Base-by-base conservation (phyloP, 2,888 invertebrate species). In the Vanessa cardui region DNA sequence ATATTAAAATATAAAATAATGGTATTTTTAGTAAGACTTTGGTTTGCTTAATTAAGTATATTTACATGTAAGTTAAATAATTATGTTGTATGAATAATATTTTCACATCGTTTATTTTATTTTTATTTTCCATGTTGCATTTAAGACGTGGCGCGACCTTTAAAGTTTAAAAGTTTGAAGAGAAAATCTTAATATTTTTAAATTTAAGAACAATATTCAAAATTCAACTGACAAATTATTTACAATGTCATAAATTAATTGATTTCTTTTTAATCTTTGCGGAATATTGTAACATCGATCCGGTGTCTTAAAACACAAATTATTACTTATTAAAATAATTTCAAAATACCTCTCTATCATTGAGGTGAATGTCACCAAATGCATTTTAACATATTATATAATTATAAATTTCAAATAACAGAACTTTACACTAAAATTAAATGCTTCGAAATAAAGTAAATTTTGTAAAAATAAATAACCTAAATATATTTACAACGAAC, bases 401-500 rank as follows among this genome's bases (percentile, higher is more conserved):
- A 39, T 39, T 4, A 63, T 56, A 56, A 66, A 47, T 33, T 62
- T 66, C 69, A 66, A 69, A 70, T 66, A 69, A 69, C 56, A 68
- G 61, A 64, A 66, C 46, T 68, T 69, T 72, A 73, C 64, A 68
- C 60, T 73, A 73, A 63, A 71, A 58, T 69, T 74, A 74, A 74
- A 75, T 75, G 72, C 72, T 72, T 73, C 68, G 74, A 72, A 72
- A 68, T 66, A 73, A 70, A 69, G 71, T 61, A 64, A 64, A 64
- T 59, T 56, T 73, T 68, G 69, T 76, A 75, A 58, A 73, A 73
- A 76, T 74, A 77, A 75, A 74, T 73, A 74, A 71, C 64, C 73
- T 73, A 75, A 68, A 72, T 69, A 76, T 80, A 80, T 78, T 77
- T 78, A 79, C 77, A 81, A 70, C 71, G 72, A 64, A 72, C 68